Evolutionary conservation across 2,888 invertebrate genomes (phyloP).

Genomic region (Cheilosia vernalis): DNA sequence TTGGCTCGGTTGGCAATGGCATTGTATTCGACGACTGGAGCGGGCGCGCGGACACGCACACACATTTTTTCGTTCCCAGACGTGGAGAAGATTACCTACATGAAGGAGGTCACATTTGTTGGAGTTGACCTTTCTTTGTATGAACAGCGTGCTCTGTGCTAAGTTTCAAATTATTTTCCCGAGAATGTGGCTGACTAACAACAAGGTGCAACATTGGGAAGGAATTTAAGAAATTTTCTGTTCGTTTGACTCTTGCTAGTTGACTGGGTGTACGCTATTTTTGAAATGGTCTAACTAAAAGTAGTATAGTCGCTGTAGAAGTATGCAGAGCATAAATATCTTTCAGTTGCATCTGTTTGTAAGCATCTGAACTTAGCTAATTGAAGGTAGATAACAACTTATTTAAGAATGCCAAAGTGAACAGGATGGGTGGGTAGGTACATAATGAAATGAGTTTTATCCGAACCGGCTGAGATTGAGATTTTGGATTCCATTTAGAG

Average conservation of each 20-base stretch:
- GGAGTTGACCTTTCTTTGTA: constrained; percentile 38
- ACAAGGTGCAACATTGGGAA: constrained; percentile 8
- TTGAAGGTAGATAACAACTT: not conserved
- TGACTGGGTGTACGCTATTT: not conserved
- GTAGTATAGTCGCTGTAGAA: not conserved
- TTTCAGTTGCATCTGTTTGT: not conserved
- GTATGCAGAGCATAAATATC: not conserved
- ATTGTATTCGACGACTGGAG: constrained; percentile 34
- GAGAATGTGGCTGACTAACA: not conserved
- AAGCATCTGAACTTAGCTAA: not conserved
- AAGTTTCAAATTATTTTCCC: constrained; percentile 27
- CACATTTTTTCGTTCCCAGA: constrained; percentile 39
- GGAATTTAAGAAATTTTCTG: not conserved
- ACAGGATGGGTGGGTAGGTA: not conserved
- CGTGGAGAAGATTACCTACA: constrained; percentile 49
- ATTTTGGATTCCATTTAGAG: too few relatives aligned
- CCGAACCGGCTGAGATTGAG: too few relatives aligned
- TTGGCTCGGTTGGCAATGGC: constrained; percentile 46
- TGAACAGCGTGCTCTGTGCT: not conserved
- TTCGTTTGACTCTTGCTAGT: not conserved
- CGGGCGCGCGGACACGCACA: constrained; percentile 23
- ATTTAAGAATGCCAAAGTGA: not conserved
- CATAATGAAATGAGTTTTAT: too few relatives aligned
- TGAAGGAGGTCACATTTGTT: constrained; percentile 54
- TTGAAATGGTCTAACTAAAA: constrained; percentile 8